Base-by-base conservation (phyloP, 2,888 invertebrate species). In the Galerucella calmariensis region DNA sequence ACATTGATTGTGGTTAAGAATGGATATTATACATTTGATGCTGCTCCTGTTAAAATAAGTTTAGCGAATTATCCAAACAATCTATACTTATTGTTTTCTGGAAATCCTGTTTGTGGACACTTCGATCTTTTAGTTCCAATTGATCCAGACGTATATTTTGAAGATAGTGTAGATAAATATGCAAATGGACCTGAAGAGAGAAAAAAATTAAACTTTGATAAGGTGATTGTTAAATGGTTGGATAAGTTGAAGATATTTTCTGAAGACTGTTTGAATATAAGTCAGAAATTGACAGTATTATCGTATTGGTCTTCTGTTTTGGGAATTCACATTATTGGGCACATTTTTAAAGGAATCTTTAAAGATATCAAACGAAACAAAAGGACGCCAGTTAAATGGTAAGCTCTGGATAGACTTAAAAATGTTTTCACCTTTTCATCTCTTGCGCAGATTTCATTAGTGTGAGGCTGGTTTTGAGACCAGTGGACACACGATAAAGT, bases 61-160 rank as follows among this genome's bases (percentile, higher is more conserved):
- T 9, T 12, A 2, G 63, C 46, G 16, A 11, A 65, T 20, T 20
- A 65, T 65, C 46, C 46, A 2, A 46, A 20, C 10, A 12, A 65
- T 46, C 5, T 20, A 20, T 20, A 20, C 20, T 20, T 20, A 20
- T 20, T 20, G 20, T 20, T 20, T 20, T 20, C 20, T 11, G 63
- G 63, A 16, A 65, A 65, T 65, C 12, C 16, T 10, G 27, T 16
- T 20, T 46, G 5, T 20, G 63, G 63, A 20, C 63, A 65, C 27
- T 65, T 65, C 46, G 63, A 65, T 65, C 46, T 65, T 12, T 12
- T 65, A 24, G 20, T 65, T 11, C 63, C 63, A 1, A 16, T n/a
- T 65, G 20, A 46, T 56, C 1, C 56, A 16, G 20, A 51, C 14
- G n/a, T 14, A 4, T 5, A 12, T 59, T 9, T 27, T n/a, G 14